Evolutionary conservation across 2,113 vertebrate species (phyloP), one percentile per base, ranked within the genome.

Genomic region (Brienomyrus brachyistius): DNA sequence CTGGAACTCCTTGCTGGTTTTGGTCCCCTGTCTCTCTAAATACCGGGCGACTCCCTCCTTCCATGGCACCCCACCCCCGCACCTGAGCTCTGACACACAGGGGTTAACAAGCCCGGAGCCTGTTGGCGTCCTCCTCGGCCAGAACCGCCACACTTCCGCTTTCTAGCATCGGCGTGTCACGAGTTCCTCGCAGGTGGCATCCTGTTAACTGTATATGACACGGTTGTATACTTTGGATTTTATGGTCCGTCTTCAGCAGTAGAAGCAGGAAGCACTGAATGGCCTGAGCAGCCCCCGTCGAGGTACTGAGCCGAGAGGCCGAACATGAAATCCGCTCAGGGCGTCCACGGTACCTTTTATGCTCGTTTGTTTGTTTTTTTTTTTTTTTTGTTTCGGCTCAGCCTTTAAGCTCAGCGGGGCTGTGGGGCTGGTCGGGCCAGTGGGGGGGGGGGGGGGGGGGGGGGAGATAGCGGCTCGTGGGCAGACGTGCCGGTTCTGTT

Each of bases 401-500:
- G 15, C 15, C 8, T 15, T 35, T 27, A 80, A 89, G 70, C 45
- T 43, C 9, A 10, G 52, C 23, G 6, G 40, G n/a, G 51, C 47
- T n/a, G 51, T 19, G 5, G 43, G 87, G 43, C 23, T 2, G n/a
- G 86, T 6, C 43, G 10, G 86, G 10, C 19, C 40, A 11, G 50
- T 3, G 5, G 52, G 17, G 52, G 70, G 47, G 1, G 4, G 17
- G 52, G 70, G 47, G 1, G 4, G 19, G 4, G 21, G 51, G 1
- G 4, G 40, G 47, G 45, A 77, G 88, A 52, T 59, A 48, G 56
- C 54, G 80, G 88, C 80, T 74, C 59, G 31, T 47, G 1, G 62
- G 45, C 83, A 70, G 59, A 70, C 84, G 11, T n/a, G 45, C 23
- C 5, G 50, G 56, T 21, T 89, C 89, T 74, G 84, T 90, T 90